Evolutionary conservation across 64 coral and sea anemone genomes (phyloP), one percentile per base, ranked within the genome.

Genomic region (Pocillopora verrucosa): DNA sequence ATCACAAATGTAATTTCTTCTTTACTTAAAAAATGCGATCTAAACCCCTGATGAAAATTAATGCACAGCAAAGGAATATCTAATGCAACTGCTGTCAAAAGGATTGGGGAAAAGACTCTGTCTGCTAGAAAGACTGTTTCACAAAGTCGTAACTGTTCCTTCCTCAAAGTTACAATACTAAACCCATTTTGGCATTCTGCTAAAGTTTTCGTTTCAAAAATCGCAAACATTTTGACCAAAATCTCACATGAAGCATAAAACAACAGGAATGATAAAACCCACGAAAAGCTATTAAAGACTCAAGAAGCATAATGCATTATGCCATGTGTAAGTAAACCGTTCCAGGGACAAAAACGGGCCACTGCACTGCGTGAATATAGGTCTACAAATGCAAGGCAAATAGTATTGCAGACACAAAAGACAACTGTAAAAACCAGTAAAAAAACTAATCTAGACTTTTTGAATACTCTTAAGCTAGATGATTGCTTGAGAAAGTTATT

Each of bases 81-180:
- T 9, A 83, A 65, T 16, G 16, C 15, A 65, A 83, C 26, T 61
- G 61, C 20, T 34, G 22, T 17, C 60, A 83, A 67, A 36, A 83
- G 25, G 34, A 83, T 11, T 22, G 80, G 80, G 19, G 80, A 65
- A 11, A 83, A 83, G 14, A 83, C 80, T 41, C 41, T 83, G 61
- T 83, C 80, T 65, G 80, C 80, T 3, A 83, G 19, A 61, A 34
- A 30, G 10, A 83, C 61, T 38, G 60, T 83, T 65, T 83, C 80
- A 61, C 80, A 83, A 10, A 83, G 80, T 37, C 41, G 64, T 36
- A 16, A 16, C 22, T 83, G 80, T 38, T 83, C 60, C 61, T 65
- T 30, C 38, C 80, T 62, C 34, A 83, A 17, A 13, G 34, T 2
- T 20, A 7, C n/a, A 41, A 83, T 38, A 10, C 38, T 83, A 10